A percentile compares a stretch with the other conserved stretches of the same genome.
These are phyloP conservation scores for Odontesthes bonariensis DNA, from an alignment of 2,113 vertebrate genomes.

Conservation along the genomic window DNA sequence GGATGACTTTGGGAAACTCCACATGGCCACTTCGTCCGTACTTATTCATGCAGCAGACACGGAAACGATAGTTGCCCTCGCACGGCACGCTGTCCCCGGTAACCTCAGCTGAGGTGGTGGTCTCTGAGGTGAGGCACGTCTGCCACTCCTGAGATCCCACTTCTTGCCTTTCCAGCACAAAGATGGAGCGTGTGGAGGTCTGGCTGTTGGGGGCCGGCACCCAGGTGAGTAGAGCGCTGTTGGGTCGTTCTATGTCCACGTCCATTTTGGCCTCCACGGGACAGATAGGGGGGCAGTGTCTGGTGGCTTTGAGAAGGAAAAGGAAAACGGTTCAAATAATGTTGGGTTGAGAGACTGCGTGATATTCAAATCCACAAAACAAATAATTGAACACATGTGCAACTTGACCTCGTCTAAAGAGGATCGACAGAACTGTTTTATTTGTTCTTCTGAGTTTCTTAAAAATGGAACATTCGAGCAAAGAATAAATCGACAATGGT, in stretches of 20 bases:
- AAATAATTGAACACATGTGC: no score
- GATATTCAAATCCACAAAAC: no score
- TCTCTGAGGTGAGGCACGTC: conserved; percentile 88
- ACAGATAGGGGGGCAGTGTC: conserved; percentile 85
- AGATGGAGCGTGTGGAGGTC: conserved; percentile 82
- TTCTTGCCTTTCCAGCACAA: conserved; percentile 89
- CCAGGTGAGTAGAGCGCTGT: conserved; percentile 88
- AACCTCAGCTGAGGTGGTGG: conserved; percentile 83
- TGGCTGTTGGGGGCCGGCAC: conserved; percentile 78
- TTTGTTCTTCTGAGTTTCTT: no score
- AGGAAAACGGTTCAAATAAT: neutral
- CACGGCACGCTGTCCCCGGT: conserved; percentile 83
- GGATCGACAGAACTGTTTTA: no score
- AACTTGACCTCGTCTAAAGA: no score
- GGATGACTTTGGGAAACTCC: conserved; percentile 88
- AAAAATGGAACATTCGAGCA: no score
- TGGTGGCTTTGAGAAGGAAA: conserved; percentile 78
- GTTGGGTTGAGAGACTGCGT: no score
- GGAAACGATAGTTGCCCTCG: conserved; percentile 90
- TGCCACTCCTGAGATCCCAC: conserved; percentile 88
- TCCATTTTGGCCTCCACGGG: conserved; percentile 86
- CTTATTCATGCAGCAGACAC: conserved; percentile 88
- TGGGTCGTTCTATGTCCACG: conserved; percentile 81
- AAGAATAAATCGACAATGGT: no score
- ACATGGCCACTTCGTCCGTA: conserved; percentile 89